A percentile compares a stretch with the other conserved stretches of the same genome.
phyloP scores from a whole-genome alignment of 2,888 invertebrate genomes.

The Drosophila seclusa region DNA sequence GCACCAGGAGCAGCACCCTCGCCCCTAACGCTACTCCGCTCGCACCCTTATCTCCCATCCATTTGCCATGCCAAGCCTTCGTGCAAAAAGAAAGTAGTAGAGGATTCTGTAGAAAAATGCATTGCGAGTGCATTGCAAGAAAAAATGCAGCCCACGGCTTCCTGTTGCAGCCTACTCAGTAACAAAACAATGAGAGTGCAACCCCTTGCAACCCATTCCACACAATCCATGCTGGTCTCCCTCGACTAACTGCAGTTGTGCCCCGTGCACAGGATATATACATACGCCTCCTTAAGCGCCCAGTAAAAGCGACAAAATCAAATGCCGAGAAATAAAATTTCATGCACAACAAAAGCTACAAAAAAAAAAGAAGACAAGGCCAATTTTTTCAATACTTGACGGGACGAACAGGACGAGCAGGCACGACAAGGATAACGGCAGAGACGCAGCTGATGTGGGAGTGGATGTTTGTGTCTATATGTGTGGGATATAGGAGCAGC shows the following conservation, averaged over 20 bases:
- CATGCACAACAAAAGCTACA: conserved; percentile 60
- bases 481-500: conserved; percentile 62
- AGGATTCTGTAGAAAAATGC: conserved; percentile 56
- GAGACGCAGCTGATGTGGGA: conserved; percentile 27
- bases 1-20: conserved; percentile 7
- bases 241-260: conserved; percentile 55
- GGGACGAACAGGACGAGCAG: conserved; percentile 19
- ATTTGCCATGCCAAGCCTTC: conserved; percentile 6
- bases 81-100: conserved; percentile 46
- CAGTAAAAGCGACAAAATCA: conserved; percentile 74
- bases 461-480: conserved; percentile 2
- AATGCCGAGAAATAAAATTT: conserved; percentile 79
- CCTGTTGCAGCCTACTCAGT: conserved; percentile 57
- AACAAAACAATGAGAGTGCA: conserved; percentile 44
- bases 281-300: conserved; percentile 38
- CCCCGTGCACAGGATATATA: conserved; percentile 40
- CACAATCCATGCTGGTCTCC: conserved; percentile 12
- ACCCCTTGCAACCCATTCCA: background rate
- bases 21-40: background rate
- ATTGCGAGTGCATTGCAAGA: conserved; percentile 63
- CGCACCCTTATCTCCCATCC: background rate
- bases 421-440: conserved; percentile 46
- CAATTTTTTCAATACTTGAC: conserved; percentile 56
- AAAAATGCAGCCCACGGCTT: conserved; percentile 63
- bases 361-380: conserved; percentile 56